Evolutionary conservation across 2,797 vertebrate species (phyloP).

Genomic region (Odontamblyopus lacepedii): DNA sequence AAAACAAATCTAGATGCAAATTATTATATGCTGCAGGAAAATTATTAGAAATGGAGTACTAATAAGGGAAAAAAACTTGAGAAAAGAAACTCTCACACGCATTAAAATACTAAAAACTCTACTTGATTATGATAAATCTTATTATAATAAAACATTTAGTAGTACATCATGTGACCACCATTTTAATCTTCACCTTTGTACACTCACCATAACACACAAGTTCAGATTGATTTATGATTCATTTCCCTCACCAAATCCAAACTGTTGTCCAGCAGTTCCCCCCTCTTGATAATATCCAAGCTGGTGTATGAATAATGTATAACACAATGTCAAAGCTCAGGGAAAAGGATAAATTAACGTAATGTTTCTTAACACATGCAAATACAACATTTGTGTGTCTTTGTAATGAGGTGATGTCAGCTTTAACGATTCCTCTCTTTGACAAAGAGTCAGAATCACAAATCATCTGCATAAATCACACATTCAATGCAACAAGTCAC

Average conservation of each 20-base stretch:
- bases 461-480: constrained; percentile 61
- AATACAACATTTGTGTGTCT: constrained; percentile 11
- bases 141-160: neutral
- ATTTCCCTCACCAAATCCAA: neutral
- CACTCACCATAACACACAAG: neutral
- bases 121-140: no score
- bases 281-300: neutral
- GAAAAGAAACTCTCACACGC: no score
- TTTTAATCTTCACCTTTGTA: neutral
- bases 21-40: no score
- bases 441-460: constrained; percentile 44
- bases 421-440: constrained; percentile 64
- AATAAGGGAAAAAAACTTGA: no score
- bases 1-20: no score
- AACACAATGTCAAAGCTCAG: neutral
- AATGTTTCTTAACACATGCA: neutral
- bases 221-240: neutral
- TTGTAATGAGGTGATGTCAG: constrained; percentile 53
- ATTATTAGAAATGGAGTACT: no score
- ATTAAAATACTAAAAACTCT: no score
- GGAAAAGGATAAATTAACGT: neutral
- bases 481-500: constrained; percentile 64
- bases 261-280: neutral
- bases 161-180: neutral
- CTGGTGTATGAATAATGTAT: neutral